These are phyloP conservation scores for Tokudaia tokunoshimensis DNA, from an alignment of 2,797 vertebrate genomes.

Conservation along the genomic window DNA sequence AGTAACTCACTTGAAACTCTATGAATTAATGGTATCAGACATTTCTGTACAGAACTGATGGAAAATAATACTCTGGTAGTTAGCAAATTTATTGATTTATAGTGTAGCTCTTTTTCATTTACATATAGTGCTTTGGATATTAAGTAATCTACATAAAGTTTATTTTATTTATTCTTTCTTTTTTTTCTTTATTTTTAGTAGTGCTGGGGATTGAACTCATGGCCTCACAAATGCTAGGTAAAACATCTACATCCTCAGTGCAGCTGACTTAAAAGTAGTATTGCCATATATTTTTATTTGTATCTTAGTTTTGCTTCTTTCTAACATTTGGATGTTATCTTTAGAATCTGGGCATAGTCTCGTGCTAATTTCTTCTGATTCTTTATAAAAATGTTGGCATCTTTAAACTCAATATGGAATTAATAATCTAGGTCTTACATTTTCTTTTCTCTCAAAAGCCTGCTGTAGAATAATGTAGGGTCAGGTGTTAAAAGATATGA, in stretches of 20 bases:
- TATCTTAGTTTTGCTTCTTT: conserved; percentile 37
- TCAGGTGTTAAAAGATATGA: not conserved
- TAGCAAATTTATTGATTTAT: not conserved
- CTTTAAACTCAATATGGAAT: not conserved
- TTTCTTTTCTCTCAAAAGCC: conserved; percentile 27
- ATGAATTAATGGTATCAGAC: not conserved
- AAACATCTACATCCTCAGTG: not conserved
- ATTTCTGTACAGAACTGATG: not conserved
- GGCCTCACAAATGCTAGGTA: not conserved
- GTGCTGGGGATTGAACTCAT: not conserved
- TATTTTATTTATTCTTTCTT: not conserved
- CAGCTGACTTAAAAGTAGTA: not conserved
- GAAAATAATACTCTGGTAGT: not conserved
- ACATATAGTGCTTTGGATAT: not conserved
- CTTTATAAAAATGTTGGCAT: conserved; percentile 29
- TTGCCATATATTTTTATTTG: not conserved
- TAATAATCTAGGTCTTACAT: not conserved
- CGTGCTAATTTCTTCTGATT: not conserved
- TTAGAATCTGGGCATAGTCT: not conserved
- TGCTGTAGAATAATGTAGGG: not conserved
- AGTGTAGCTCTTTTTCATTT: not conserved
- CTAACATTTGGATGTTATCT: conserved; percentile 18
- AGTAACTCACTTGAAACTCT: not conserved
- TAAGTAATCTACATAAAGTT: not conserved
- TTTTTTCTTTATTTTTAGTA: not conserved